Conservation (phyloP, 2,888 invertebrate genomes). For the Aphodius sticticus region DNA sequence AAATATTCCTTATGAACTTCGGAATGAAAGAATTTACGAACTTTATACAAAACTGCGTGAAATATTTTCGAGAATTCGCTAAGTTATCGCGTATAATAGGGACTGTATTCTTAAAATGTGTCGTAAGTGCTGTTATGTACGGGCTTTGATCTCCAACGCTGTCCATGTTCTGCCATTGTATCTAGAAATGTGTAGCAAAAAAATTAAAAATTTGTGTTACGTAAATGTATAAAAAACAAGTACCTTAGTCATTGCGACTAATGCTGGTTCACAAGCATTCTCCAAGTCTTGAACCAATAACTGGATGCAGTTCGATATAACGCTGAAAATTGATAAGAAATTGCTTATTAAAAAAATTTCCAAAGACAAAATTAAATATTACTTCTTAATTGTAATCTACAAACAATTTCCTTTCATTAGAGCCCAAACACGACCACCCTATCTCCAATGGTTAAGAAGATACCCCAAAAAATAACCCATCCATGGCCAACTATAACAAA, state of each 20-base stretch:
- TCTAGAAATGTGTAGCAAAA: conserved; percentile 58
- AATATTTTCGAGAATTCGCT: conserved; percentile 93
- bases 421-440: conserved; percentile 4
- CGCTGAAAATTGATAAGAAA: conserved; percentile 58
- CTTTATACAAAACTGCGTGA: conserved; percentile 96
- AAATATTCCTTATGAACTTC: conserved; percentile 90
- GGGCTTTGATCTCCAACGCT: conserved; percentile 97
- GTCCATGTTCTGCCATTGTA: conserved; percentile 92
- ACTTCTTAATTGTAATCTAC: not conserved
- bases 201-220: conserved; percentile 9
- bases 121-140: conserved; percentile 90
- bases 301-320: conserved; percentile 88
- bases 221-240: not conserved
- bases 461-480: not conserved
- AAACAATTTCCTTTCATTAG: not conserved
- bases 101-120: conserved; percentile 85
- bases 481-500: not conserved
- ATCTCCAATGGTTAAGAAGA: not conserved
- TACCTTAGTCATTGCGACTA: conserved; percentile 92
- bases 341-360: too few species aligned
- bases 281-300: conserved; percentile 94
- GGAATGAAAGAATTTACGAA: conserved; percentile 96
- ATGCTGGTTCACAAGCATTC: conserved; percentile 89
- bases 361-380: too few species aligned
- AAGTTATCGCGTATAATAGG: conserved; percentile 91